Base-by-base conservation (phyloP, 2,888 invertebrate species). In the Cerastis rubricosa region DNA sequence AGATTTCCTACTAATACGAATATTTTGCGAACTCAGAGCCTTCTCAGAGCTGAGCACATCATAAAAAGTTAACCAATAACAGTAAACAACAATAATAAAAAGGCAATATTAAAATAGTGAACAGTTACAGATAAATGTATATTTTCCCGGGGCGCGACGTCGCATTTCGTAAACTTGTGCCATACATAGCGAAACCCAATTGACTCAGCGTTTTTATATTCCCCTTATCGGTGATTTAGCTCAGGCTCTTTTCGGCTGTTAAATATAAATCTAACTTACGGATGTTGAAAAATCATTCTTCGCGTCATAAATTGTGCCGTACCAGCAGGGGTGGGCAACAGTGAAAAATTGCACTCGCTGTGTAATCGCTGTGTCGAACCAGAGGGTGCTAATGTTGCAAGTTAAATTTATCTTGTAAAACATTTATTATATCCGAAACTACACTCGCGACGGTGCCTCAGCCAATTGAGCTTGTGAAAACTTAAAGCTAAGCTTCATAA, bases 271-370 rank as follows among this genome's bases (percentile, higher is more conserved):
- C 94, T 93, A 93, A 93, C 92, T 95, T 93, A 93, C 92, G 92
- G 93, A 94, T 94, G 95, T 94, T 95, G 95, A 95, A 95, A 96
- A 96, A 96, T 96, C 94, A 95, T 95, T 94, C 93, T 90, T 90
- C 91, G 93, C 92, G 92, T 95, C 95, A 95, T 95, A 96, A 95
- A 95, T 96, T 94, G 94, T 94, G 92, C 86, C 87, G 87, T 84
- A 88, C 89, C 89, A 89, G 92, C 93, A 91, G 94, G 94, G 95
- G 95, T 90, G 93, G 91, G 91, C 92, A 93, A 90, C 93, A 93
- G 93, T 96, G 96, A 95, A 95, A 95, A 95, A 95, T 95, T 94
- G 94, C 95, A 94, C 91, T 92, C 92, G 92, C 92, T 91, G 89
- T 93, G 94, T 95, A 95, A 94, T 94, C 94, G 93, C 90, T 92